A percentile compares a stretch with the other conserved stretches of the same genome.
Conservation (phyloP, 2,888 invertebrate genomes). For the Cataglyphis cursor region DNA sequence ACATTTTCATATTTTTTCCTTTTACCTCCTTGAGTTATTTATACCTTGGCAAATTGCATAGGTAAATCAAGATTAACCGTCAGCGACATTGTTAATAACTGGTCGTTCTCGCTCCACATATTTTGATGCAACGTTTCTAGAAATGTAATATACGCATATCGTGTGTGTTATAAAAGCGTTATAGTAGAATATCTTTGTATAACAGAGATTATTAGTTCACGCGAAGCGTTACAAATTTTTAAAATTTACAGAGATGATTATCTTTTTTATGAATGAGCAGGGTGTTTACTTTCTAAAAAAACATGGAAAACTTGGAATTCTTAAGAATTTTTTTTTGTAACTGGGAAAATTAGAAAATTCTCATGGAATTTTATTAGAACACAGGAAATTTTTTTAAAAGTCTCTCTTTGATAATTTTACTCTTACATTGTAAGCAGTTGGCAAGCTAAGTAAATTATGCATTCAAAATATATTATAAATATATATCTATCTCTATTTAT, state of each 20-base stretch:
- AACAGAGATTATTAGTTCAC: not conserved
- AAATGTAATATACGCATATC: slow-evolving; percentile 8
- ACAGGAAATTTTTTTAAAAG: no score
- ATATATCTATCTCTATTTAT: no score
- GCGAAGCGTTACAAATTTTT: not conserved
- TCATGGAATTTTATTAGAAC: no score
- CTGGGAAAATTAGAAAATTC: no score
- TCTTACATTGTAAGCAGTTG: no score
- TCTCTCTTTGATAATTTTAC: no score
- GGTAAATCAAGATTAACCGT: slow-evolving; percentile 57
- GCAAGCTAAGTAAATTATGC: no score
- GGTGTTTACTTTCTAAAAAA: no score
- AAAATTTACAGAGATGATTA: not conserved
- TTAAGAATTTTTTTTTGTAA: no score
- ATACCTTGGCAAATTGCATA: slow-evolving; percentile 1
- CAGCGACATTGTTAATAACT: slow-evolving; percentile 57
- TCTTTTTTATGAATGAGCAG: not conserved
- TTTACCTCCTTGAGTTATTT: slow-evolving; percentile 28
- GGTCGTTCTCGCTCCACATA: slow-evolving; percentile 50
- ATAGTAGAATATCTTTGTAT: not conserved
- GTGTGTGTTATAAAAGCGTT: not conserved
- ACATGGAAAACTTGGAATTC: no score
- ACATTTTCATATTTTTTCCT: slow-evolving; percentile 15
- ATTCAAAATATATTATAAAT: no score
- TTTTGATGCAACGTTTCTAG: not conserved